These are phyloP conservation scores for Enteromius paludinosus DNA, from an alignment of 2,797 vertebrate species.

Conservation along the genomic window DNA sequence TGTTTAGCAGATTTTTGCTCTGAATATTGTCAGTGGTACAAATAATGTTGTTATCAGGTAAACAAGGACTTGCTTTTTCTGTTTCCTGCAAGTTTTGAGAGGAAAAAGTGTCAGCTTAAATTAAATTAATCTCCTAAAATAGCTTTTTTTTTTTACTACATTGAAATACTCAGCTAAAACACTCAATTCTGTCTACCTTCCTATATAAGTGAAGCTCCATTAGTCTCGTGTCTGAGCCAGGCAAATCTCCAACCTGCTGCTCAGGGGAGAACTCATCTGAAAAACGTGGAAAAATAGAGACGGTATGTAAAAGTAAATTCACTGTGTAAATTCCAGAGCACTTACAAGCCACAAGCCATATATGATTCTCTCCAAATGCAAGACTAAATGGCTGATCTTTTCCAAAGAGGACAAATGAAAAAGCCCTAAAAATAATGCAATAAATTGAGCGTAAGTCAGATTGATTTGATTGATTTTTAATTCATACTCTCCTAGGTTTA, in stretches of 20 bases:
- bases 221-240: slow-evolving; percentile 67
- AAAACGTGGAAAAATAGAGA: slow-evolving; percentile 62
- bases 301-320: slow-evolving; percentile 43
- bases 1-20: slow-evolving; percentile 61
- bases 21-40: slow-evolving; percentile 45
- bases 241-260: slow-evolving; percentile 73
- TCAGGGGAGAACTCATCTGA: slow-evolving; percentile 68
- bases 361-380: slow-evolving; percentile 23
- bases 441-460: neutral
- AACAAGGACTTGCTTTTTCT: neutral
- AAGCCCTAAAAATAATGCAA: slow-evolving; percentile 27
- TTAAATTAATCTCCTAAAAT: neutral
- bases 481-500: neutral
- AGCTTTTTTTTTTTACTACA: slow-evolving; percentile 27
- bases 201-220: slow-evolving; percentile 76
- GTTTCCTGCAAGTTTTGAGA: slow-evolving; percentile 19
- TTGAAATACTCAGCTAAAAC: slow-evolving; percentile 7
- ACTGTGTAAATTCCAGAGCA: slow-evolving; percentile 35
- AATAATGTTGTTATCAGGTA: slow-evolving; percentile 13
- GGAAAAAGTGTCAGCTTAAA: neutral
- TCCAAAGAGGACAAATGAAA: slow-evolving; percentile 37
- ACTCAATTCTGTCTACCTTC: slow-evolving; percentile 62
- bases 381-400: slow-evolving; percentile 12
- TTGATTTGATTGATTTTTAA: neutral
- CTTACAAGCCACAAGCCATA: slow-evolving; percentile 44